Conservation (phyloP, 2,888 invertebrate species). For the Spilarctia lutea region DNA sequence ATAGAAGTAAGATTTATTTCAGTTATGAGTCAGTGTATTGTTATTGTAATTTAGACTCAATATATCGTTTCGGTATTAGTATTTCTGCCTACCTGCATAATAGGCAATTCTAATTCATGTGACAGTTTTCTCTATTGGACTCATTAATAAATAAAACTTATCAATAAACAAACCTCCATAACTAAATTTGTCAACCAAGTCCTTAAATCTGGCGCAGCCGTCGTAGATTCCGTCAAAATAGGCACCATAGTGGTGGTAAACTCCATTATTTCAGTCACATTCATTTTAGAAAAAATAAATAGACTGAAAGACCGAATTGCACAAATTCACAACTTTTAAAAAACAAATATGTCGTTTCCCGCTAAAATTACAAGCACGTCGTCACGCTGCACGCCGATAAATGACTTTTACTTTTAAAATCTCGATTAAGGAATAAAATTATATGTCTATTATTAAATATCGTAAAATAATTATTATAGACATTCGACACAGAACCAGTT, state of each 20-base stretch:
- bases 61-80: too few species aligned
- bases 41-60: too few species aligned
- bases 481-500: constrained; percentile 40
- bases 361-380: constrained; percentile 51
- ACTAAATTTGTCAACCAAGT: constrained; percentile 72
- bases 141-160: not conserved
- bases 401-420: constrained; percentile 50
- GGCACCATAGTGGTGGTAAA: constrained; percentile 51
- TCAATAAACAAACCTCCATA: constrained; percentile 68
- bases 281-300: constrained; percentile 57
- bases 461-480: constrained; percentile 45
- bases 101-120: too few species aligned
- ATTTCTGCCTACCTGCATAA: too few species aligned
- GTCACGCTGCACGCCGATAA: constrained; percentile 54
- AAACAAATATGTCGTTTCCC: constrained; percentile 45
- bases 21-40: too few species aligned
- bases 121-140: too few species aligned
- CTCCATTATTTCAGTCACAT: constrained; percentile 59
- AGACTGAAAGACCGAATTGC: constrained; percentile 35
- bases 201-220: constrained; percentile 65
- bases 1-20: too few species aligned
- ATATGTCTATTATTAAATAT: constrained; percentile 62
- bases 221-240: constrained; percentile 47
- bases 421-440: constrained; percentile 65
- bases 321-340: constrained; percentile 25